Percentiles rank a stretch among this genome's conserved stretches.
phyloP scores from a whole-genome alignment of 2,113 vertebrate genomes.

The Balaeniceps rex region DNA sequence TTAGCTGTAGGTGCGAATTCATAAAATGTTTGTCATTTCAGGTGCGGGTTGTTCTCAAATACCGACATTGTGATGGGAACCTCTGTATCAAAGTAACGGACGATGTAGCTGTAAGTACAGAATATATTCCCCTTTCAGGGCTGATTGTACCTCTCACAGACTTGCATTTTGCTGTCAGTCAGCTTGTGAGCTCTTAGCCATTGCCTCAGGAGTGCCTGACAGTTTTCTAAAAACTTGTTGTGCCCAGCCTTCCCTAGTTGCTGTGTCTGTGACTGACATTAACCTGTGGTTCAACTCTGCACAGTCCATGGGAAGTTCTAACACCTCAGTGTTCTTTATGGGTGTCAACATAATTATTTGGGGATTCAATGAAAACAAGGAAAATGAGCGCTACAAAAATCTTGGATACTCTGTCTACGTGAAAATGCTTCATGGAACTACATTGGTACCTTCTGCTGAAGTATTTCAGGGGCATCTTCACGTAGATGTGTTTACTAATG shows the following conservation, averaged over 20 bases:
- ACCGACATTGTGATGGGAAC: constrained; percentile 94
- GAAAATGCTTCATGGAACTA: not conserved
- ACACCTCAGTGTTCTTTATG: not conserved
- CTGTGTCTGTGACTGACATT: not conserved
- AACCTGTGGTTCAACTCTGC: not conserved
- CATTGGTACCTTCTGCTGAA: not conserved
- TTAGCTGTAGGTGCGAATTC: not conserved
- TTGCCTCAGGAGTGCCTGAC: not conserved
- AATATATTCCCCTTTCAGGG: not conserved
- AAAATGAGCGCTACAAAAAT: not conserved
- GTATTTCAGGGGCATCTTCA: not conserved
- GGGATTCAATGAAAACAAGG: not conserved
- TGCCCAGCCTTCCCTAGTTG: not conserved
- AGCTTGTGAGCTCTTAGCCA: not conserved
- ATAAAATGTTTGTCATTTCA: constrained; percentile 69
- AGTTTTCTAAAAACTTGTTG: not conserved
- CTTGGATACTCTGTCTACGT: not conserved
- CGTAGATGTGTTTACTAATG: not conserved
- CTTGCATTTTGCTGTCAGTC: not conserved
- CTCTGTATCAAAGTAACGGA: constrained; percentile 97
- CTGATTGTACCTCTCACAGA: not conserved
- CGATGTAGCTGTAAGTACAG: constrained; percentile 88
- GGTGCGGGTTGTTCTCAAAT: constrained; percentile 96
- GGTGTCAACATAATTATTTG: not conserved
- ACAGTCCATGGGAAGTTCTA: not conserved